Percentiles rank a stretch among this genome's conserved stretches.
phyloP scores from a whole-genome alignment of 2,797 vertebrate species.

The Rhinella marina region DNA sequence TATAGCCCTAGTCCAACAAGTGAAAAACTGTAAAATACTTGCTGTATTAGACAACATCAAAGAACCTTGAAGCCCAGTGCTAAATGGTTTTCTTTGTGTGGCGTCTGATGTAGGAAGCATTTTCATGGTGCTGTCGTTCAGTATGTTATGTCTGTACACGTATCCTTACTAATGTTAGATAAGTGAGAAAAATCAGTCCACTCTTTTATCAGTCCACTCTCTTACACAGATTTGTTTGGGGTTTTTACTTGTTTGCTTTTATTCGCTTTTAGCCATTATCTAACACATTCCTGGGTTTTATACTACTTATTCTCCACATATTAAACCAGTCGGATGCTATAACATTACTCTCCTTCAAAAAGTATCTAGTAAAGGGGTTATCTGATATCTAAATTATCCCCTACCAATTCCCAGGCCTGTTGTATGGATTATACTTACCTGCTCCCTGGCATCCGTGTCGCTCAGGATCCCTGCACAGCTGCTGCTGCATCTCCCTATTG shows the following conservation, averaged over 20 bases:
- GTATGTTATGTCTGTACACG: not conserved
- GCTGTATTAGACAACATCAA: not conserved
- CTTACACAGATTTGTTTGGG: too few relatives aligned
- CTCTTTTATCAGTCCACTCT: not conserved
- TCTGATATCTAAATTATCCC: too few relatives aligned
- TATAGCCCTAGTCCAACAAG: not conserved
- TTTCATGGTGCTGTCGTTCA: not conserved
- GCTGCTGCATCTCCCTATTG: too few relatives aligned
- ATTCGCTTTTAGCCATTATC: too few relatives aligned
- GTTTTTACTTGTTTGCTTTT: too few relatives aligned
- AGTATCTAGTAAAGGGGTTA: too few relatives aligned
- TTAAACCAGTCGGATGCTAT: not conserved
- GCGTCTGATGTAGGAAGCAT: not conserved
- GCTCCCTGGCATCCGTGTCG: too few relatives aligned
- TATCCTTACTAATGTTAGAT: not conserved
- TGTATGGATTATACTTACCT: too few relatives aligned
- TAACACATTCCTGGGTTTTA: not conserved
- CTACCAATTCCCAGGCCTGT: too few relatives aligned
- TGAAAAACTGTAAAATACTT: not conserved
- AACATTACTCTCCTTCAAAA: not conserved
- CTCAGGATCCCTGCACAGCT: too few relatives aligned
- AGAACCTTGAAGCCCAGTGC: not conserved
- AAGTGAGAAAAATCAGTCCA: not conserved
- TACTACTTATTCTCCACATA: not conserved
- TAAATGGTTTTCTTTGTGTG: not conserved